Base-by-base conservation (phyloP, 2,797 vertebrate species). In the Syngnathus acus region DNA sequence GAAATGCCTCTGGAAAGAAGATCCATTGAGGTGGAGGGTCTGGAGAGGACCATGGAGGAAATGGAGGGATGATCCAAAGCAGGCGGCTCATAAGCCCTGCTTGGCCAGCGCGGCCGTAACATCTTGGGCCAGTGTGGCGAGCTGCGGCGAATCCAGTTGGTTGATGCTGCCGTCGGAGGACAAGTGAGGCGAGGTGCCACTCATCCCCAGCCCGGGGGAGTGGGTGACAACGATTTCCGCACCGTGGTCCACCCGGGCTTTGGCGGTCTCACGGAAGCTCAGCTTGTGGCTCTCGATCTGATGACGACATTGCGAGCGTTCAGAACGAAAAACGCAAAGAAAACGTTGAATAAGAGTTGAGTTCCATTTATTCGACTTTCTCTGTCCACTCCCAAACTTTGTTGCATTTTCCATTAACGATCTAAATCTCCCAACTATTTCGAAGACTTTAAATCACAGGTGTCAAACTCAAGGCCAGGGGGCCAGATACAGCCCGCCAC, bases 231-330 rank as follows among this genome's bases (percentile, higher is more conserved):
- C 72, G 84, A 98, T 96, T 78, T 98, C 95, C 0, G 95, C 95
- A 1, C 95, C 95, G 0, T 98, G 95, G 81, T 98, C 95, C 53
- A 97, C 95, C 2, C 95, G 95, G 26, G 95, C 95, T 80, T 93
- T 96, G 11, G 95, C 95, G 0, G 90, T 71, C 77, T 98, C 95
- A 81, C 95, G 87, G 92, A 97, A 98, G 84, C 72, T 89, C 73
- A 98, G 84, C 89, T 95, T 98, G 84, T 98, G 95, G 87, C 94
- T 97, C 90, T 98, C 95, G 55, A 98, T 98, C 95, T 98, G 88
- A 10, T 17, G 21, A 37, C 9, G 21, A 26, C 11, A 43, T 42
- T n/a, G n/a, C 40, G 21, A 16, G 13, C 5, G 0, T 57, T 57
- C 14, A 38, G 3, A 21, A n/a, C n/a, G 10, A 21, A 51, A n/a